Conservation (phyloP, 2,797 vertebrate species). For the Merluccius polli region DNA sequence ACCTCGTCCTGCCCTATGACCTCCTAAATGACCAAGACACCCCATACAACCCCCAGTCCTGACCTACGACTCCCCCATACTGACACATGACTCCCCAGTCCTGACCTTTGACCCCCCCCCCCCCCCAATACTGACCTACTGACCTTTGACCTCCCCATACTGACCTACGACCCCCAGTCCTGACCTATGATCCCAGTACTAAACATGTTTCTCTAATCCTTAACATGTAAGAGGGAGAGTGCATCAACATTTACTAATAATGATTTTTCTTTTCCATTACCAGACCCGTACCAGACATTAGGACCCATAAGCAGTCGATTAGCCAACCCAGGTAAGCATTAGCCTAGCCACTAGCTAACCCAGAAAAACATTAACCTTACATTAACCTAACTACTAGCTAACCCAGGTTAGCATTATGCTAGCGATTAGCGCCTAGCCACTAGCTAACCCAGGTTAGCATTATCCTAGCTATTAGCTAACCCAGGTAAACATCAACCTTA, state of each 20-base stretch:
- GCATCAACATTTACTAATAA: conserved; percentile 3
- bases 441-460: not conserved
- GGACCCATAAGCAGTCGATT: conserved; percentile 81
- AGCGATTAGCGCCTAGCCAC: not conserved
- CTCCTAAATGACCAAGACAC: not conserved
- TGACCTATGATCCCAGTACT: not conserved
- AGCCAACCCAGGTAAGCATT: conserved; percentile 79
- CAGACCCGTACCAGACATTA: conserved; percentile 83
- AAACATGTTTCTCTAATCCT: not conserved
- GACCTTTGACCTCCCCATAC: not conserved
- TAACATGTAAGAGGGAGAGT: not conserved
- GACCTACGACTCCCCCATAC: not conserved
- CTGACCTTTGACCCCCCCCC: not conserved
- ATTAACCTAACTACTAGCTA: conserved; percentile 65
- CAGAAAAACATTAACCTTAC: not conserved
- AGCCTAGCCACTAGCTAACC: not conserved
- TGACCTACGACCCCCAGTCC: not conserved
- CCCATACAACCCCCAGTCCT: too few species aligned
- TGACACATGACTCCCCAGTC: not conserved
- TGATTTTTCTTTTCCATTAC: conserved; percentile 17
- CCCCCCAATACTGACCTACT: not conserved
- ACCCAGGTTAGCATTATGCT: conserved; percentile 74
- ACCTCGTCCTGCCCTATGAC: too few species aligned
- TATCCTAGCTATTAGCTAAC: not conserved
- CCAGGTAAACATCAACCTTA: too few species aligned